phyloP scores from a whole-genome alignment of 2,888 invertebrate species.

The Chymomyza caudatula region DNA sequence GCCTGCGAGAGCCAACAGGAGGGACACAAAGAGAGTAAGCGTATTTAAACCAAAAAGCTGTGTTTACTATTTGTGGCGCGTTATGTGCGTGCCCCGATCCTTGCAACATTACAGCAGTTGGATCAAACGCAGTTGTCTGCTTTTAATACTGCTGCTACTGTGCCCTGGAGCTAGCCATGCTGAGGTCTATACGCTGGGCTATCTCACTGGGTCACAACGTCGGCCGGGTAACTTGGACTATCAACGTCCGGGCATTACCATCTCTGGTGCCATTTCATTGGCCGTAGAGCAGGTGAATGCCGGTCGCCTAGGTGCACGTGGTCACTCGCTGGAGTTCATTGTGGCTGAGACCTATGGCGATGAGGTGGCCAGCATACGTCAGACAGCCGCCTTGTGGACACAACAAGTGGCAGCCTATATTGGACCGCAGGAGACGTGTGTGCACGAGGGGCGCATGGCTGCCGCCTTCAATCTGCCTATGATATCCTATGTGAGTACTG shows the following conservation, averaged over 20 bases:
- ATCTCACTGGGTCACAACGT: slow-evolving; percentile 90
- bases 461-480: slow-evolving; percentile 96
- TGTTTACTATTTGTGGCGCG: slow-evolving; percentile 29
- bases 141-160: slow-evolving; percentile 31
- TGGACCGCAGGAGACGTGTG: slow-evolving; percentile 89
- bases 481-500: slow-evolving; percentile 95
- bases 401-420: slow-evolving; percentile 92
- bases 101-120: neutral
- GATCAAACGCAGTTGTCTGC: neutral
- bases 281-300: slow-evolving; percentile 90
- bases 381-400: slow-evolving; percentile 91
- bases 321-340: slow-evolving; percentile 87
- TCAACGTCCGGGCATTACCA: slow-evolving; percentile 84
- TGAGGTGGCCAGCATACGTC: slow-evolving; percentile 90
- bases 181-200: slow-evolving; percentile 87
- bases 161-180: slow-evolving; percentile 55
- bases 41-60: neutral
- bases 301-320: slow-evolving; percentile 80
- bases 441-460: slow-evolving; percentile 95
- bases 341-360: slow-evolving; percentile 95
- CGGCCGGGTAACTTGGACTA: slow-evolving; percentile 88
- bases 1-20: slow-evolving; percentile 5
- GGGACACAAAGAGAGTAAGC: neutral
- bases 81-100: neutral
- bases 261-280: slow-evolving; percentile 90